These are phyloP conservation scores for Chloroceryle aenea DNA, from an alignment of 2,113 vertebrate species.

Conservation along the genomic window DNA sequence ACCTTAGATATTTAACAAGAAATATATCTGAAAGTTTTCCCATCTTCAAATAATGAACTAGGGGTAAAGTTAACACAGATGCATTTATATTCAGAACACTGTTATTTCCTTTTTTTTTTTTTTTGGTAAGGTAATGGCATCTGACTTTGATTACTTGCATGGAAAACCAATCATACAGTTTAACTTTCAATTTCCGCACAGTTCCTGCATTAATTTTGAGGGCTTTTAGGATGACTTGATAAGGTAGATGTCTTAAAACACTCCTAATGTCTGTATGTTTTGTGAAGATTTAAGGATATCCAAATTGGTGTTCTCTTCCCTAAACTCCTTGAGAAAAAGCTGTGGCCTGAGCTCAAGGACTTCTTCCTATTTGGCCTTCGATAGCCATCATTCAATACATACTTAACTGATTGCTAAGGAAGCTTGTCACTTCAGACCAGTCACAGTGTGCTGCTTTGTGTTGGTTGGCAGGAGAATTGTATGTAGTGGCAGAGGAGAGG, in stretches of 20 bases:
- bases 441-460: not conserved
- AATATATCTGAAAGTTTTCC: not conserved
- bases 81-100: not conserved
- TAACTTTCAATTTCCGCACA: not conserved
- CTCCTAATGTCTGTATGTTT: not conserved
- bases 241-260: not conserved
- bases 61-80: not conserved
- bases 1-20: not conserved
- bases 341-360: not conserved
- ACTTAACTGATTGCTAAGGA: not conserved
- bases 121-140: not conserved
- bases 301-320: not conserved
- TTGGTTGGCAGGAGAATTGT: not conserved
- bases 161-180: not conserved
- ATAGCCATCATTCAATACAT: rapidly evolving
- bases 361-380: not conserved
- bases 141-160: not conserved
- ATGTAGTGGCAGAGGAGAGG: not conserved
- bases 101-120: not conserved
- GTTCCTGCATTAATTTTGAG: not conserved
- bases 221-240: not conserved
- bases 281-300: not conserved
- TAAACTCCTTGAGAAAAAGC: not conserved
- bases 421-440: not conserved
- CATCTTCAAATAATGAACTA: not conserved